These are phyloP conservation scores for Rhinoderma darwinii DNA, from an alignment of 2,113 vertebrate genomes.

Conservation along the genomic window DNA sequence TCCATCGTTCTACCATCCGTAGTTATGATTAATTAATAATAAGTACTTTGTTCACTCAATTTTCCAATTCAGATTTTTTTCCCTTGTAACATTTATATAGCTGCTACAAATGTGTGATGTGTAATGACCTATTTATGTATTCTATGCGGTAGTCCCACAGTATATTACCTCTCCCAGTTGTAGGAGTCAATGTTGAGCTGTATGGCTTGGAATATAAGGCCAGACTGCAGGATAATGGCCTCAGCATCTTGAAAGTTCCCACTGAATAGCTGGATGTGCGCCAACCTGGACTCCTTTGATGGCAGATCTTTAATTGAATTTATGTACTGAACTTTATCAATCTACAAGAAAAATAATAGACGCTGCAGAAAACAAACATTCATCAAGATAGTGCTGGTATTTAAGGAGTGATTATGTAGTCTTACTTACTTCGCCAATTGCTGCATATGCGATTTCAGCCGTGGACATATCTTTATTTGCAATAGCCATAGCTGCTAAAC, in stretches of 20 bases:
- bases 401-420: not conserved
- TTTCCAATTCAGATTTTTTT: too few relatives aligned
- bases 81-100: not conserved
- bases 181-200: constrained; percentile 90
- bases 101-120: not conserved
- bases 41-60: too few relatives aligned
- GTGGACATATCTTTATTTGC: constrained; percentile 86
- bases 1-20: too few relatives aligned
- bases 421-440: constrained; percentile 85
- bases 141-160: not conserved
- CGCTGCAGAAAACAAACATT: constrained; percentile 23
- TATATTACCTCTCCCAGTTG: constrained; percentile 92
- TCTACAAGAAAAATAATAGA: constrained; percentile 70
- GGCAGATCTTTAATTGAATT: constrained; percentile 89
- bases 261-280: constrained; percentile 89
- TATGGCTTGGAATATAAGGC: constrained; percentile 91
- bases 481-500: constrained; percentile 95
- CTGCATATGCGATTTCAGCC: constrained; percentile 90
- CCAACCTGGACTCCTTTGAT: constrained; percentile 89
- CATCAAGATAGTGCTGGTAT: constrained; percentile 45
- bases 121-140: not conserved
- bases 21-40: too few relatives aligned
- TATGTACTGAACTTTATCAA: constrained; percentile 92
- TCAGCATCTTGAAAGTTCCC: constrained; percentile 91
- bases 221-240: constrained; percentile 83